Percentiles rank a stretch among this genome's conserved stretches.
These are phyloP conservation scores for Echeneis naucrates DNA, from an alignment of 2,797 vertebrate genomes.

Conservation along the genomic window DNA sequence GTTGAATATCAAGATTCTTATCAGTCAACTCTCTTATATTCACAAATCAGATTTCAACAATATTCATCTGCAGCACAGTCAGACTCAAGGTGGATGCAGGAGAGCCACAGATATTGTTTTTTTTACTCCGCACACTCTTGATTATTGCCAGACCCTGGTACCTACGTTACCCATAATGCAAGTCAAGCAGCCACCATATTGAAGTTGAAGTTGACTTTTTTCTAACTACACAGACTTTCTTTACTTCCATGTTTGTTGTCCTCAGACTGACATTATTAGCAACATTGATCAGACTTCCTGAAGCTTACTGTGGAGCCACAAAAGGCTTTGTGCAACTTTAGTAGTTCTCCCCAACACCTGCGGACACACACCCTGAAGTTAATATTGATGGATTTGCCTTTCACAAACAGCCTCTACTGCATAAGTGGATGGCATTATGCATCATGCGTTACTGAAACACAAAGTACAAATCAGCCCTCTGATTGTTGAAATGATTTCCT, in stretches of 20 bases:
- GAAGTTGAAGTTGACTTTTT: background rate
- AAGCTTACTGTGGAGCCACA: background rate
- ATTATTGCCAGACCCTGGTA: background rate
- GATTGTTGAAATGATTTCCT: background rate
- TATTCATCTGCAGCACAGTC: background rate
- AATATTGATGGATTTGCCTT: background rate
- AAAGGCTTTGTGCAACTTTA: background rate
- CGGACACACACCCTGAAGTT: background rate
- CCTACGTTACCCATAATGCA: background rate
- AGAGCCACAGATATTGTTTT: background rate
- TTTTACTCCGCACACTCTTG: background rate
- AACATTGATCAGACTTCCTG: background rate
- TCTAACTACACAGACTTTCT: background rate
- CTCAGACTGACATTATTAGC: background rate
- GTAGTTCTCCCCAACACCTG: background rate
- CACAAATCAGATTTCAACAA: conserved; percentile 18
- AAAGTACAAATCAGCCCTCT: background rate
- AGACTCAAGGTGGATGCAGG: background rate
- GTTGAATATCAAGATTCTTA: conserved; percentile 60
- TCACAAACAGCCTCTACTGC: background rate
- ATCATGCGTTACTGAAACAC: background rate
- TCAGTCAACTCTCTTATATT: conserved; percentile 35
- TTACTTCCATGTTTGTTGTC: background rate
- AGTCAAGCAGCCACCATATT: background rate
- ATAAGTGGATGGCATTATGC: background rate